Percentiles rank a stretch among this genome's conserved stretches.
These are phyloP conservation scores for Xenentodon cancila DNA, from an alignment of 2,797 vertebrate genomes.

Conservation along the genomic window DNA sequence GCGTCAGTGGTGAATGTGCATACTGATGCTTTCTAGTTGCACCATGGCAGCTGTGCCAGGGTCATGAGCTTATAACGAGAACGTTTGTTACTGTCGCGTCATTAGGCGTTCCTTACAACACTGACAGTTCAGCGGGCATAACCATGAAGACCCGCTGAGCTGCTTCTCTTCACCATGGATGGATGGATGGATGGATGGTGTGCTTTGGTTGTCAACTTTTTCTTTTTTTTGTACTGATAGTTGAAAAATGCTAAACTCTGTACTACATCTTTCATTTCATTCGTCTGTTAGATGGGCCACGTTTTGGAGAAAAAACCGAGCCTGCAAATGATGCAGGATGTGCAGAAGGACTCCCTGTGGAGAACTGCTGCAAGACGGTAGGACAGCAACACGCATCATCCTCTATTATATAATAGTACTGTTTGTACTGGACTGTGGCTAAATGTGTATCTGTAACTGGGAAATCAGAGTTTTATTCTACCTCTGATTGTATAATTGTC, in stretches of 20 bases:
- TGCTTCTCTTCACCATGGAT: too few species aligned
- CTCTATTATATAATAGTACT: constrained; percentile 5
- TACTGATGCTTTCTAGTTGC: too few species aligned
- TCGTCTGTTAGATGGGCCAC: constrained; percentile 45
- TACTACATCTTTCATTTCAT: constrained; percentile 21
- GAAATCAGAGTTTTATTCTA: not conserved
- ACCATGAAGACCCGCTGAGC: too few species aligned
- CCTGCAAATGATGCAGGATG: constrained; percentile 33
- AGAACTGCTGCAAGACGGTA: constrained; percentile 50
- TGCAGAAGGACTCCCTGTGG: constrained; percentile 37
- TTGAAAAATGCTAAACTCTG: not conserved
- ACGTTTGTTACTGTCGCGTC: too few species aligned
- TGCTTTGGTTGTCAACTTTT: too few species aligned
- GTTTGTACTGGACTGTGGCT: constrained; percentile 7
- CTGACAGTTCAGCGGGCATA: too few species aligned
- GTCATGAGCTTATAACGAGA: too few species aligned
- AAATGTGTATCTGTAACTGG: constrained; percentile 5
- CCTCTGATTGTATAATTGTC: constrained; percentile 2
- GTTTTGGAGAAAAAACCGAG: constrained; percentile 32
- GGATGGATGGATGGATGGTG: too few species aligned
- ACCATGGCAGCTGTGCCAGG: too few species aligned
- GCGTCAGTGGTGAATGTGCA: too few species aligned
- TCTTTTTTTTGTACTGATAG: too few species aligned
- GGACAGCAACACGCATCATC: constrained; percentile 20
- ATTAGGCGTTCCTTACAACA: too few species aligned